Conservation (phyloP, 1,140 invertebrate genomes). For the Stegodyphus mimosarum region DNA sequence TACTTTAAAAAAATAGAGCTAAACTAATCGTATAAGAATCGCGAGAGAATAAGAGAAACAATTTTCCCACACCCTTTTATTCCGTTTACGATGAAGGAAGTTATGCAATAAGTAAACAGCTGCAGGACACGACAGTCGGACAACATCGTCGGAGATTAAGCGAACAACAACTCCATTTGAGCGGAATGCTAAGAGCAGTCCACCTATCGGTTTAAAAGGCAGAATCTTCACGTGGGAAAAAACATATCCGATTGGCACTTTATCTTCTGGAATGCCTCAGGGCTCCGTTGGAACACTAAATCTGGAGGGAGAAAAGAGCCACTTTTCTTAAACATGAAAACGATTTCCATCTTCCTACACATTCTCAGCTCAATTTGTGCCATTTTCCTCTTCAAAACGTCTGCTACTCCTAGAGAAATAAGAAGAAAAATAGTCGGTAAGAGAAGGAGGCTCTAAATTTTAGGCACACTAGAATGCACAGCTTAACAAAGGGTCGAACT, state of each 20-base stretch:
- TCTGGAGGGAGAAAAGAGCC: not conserved
- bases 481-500: conserved; percentile 9
- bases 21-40: not conserved
- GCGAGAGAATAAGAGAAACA: conserved; percentile 35
- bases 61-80: conserved; percentile 40
- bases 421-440: not conserved
- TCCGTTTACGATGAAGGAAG: conserved; percentile 6
- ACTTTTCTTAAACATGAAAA: not conserved
- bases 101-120: not conserved
- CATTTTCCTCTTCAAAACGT: not conserved
- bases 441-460: not conserved
- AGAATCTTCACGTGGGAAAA: conserved; percentile 23
- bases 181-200: conserved; percentile 8
- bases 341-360: not conserved
- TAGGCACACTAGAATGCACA: conserved; percentile 1
- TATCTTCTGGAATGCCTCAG: conserved; percentile 7
- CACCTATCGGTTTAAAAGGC: not conserved
- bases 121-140: not conserved
- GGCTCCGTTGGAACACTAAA: no score
- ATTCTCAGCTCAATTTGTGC: not conserved
- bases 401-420: not conserved
- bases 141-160: conserved; percentile 20
- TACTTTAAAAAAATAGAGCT: no score
- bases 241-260: conserved; percentile 19
- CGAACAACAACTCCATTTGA: not conserved